Evolutionary conservation across 2,797 vertebrate species (phyloP).

Genomic region (Enoplosus armatus): DNA sequence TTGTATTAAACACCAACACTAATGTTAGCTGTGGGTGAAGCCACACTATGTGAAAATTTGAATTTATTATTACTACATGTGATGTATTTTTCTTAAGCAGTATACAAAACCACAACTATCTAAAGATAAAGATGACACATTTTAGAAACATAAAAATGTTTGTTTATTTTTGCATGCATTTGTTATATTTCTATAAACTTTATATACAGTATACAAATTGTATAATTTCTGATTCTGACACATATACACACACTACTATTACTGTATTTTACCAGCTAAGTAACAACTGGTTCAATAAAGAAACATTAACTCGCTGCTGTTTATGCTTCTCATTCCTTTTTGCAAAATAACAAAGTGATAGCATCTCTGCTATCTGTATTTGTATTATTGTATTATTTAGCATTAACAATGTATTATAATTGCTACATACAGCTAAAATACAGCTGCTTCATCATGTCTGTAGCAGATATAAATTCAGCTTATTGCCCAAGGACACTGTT

Average conservation of each 20-base stretch:
- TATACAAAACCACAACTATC: slow-evolving; percentile 1
- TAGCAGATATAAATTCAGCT: not conserved
- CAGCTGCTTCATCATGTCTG: not conserved
- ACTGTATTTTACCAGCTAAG: not conserved
- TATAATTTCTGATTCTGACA: too few relatives aligned
- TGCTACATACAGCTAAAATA: not conserved
- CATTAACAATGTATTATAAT: not conserved
- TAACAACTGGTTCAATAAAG: slow-evolving; percentile 39
- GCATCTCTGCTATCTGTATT: too few relatives aligned
- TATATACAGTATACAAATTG: too few relatives aligned
- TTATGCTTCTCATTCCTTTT: not conserved
- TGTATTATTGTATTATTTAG: not conserved
- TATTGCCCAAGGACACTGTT: not conserved
- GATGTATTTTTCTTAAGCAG: not conserved
- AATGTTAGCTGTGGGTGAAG: slow-evolving; percentile 27
- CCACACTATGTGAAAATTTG: slow-evolving; percentile 1
- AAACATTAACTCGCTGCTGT: not conserved
- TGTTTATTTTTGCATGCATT: slow-evolving; percentile 19
- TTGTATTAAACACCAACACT: slow-evolving; percentile 3
- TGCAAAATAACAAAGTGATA: too few relatives aligned
- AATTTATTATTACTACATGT: slow-evolving; percentile 5
- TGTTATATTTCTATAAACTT: slow-evolving; percentile 7
- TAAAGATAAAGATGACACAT: not conserved
- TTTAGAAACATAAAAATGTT: not conserved
- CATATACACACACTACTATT: not conserved